Evolutionary conservation across 2,888 invertebrate genomes (phyloP).

Genomic region (Gryllus longicercus): DNA sequence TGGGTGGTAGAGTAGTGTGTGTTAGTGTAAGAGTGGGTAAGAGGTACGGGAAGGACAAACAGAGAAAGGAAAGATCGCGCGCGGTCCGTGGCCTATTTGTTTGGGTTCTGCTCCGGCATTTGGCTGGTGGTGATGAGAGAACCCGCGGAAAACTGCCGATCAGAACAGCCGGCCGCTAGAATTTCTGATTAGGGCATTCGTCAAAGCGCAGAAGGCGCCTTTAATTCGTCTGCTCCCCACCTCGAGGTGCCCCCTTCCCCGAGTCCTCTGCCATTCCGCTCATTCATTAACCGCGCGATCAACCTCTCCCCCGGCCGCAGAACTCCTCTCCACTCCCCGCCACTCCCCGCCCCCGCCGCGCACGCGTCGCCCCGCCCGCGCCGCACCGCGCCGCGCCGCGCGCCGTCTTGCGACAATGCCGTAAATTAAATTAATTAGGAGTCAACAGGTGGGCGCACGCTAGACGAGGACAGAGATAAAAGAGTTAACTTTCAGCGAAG

Average conservation of each 20-base stretch:
- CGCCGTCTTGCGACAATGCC: conserved; percentile 10
- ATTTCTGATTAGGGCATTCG: too few species aligned
- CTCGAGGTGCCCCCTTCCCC: not conserved
- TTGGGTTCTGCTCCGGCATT: too few species aligned
- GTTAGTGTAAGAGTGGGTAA: too few species aligned
- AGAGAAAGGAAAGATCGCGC: too few species aligned
- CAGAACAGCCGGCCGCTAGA: too few species aligned
- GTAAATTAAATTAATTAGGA: conserved; percentile 17
- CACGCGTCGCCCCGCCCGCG: not conserved
- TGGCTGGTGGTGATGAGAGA: too few species aligned
- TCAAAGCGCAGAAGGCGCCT: too few species aligned
- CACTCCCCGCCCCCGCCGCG: not conserved
- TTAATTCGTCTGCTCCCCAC: not conserved
- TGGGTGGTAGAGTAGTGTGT: too few species aligned
- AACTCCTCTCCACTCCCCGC: fast-evolving
- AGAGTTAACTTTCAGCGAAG: conserved; percentile 8
- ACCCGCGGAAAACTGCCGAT: too few species aligned
- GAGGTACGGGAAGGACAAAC: too few species aligned
- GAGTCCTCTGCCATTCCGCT: not conserved
- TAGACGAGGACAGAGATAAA: not conserved
- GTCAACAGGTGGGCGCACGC: not conserved
- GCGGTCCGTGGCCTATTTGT: too few species aligned
- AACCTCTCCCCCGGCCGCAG: not conserved
- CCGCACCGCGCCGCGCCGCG: not conserved
- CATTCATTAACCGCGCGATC: not conserved